Percentiles rank a stretch among this genome's conserved stretches.
These are phyloP conservation scores for Natator depressus DNA, from an alignment of 2,113 vertebrate species.

Conservation along the genomic window DNA sequence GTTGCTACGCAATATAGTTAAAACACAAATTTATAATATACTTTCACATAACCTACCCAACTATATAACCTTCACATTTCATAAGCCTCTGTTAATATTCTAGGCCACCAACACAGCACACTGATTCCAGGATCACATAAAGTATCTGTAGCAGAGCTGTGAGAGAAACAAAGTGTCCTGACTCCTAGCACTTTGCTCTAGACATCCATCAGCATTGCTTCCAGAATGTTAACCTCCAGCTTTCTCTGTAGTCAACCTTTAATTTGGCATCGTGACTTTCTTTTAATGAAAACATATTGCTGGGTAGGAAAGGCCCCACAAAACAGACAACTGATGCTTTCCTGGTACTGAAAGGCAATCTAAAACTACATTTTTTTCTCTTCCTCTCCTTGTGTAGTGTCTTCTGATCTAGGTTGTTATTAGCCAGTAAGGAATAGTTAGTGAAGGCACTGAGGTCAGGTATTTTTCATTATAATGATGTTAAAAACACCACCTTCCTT, in stretches of 20 bases:
- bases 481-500: neutral
- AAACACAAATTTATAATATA: neutral
- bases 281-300: conserved; percentile 3
- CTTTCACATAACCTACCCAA: neutral
- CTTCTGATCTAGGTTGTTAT: neutral
- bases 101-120: neutral
- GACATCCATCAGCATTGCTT: neutral
- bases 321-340: conserved; percentile 35
- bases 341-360: neutral
- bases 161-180: neutral
- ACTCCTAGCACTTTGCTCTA: neutral
- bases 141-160: neutral
- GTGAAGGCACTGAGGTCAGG: neutral
- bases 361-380: neutral
- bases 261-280: neutral
- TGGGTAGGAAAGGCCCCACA: conserved; percentile 13
- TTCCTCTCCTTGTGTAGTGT: neutral
- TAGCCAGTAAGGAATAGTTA: neutral
- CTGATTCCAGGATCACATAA: neutral
- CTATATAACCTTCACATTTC: neutral
- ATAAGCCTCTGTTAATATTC: neutral
- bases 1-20: neutral
- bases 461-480: neutral
- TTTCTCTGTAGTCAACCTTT: neutral
- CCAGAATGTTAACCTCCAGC: neutral